Evolutionary conservation across 2,797 vertebrate species (phyloP), one percentile per base, ranked within the genome.

Genomic region (Balearica regulorum): DNA sequence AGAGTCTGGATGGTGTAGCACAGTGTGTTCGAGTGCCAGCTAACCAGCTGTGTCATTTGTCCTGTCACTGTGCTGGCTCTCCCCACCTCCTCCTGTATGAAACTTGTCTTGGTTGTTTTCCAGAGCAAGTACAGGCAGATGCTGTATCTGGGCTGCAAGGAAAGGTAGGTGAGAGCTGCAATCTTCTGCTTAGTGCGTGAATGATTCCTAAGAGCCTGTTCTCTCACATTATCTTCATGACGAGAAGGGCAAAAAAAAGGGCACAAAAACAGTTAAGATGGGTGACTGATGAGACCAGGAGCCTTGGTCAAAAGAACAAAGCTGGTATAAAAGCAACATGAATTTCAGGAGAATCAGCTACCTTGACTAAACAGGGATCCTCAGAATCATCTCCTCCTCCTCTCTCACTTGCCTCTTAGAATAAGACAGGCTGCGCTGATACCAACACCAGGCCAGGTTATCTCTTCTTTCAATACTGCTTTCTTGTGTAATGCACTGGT

Each of bases 281-380:
- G 7, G 9, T 64, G 49, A 65, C 5, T 1, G 9, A 3, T 39
- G 4, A 29, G 35, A 83, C 25, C 0, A 0, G 33, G 26, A 69
- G 9, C 13, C 16, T 87, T 75, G 25, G 15, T 61, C 31, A 33
- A 53, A 58, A 70, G 26, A 89, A 28, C 13, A 69, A 73, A 82
- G 15, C 17, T n/a, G 11, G 10, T 62, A 9, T 78, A 35, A 93
- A 61, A 81, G 16, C 25, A 78, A 9, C 8, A 11, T 6, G 18
- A 20, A 43, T 75, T 93, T 70, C 43, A 82, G 26, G 17, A 66
- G 19, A 88, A 41, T 57, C 26, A 4, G 37, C 41, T 70, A 44
- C 22, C 24, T 48, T 53, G 35, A 16, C 33, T 70, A 25, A 81
- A 70, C 5, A 61, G 21, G 3, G 29, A 43, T 49, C 20, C 15